These are phyloP conservation scores for Hololepta plana DNA, from an alignment of 2,888 invertebrate genomes.

Conservation along the genomic window DNA sequence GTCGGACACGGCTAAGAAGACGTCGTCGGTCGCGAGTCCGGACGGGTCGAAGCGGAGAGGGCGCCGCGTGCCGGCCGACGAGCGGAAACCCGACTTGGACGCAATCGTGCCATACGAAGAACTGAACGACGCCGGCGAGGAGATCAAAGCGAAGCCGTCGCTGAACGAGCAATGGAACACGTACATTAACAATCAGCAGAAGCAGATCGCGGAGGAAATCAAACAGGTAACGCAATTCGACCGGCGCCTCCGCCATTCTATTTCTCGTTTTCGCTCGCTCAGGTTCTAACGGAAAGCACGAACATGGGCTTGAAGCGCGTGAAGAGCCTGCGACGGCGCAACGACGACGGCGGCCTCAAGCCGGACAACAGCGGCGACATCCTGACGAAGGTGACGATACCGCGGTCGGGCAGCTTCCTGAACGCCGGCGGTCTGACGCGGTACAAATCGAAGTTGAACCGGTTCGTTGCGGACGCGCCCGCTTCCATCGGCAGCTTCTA, in stretches of 20 bases:
- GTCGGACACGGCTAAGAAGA: conserved; percentile 1
- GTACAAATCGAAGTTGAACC: conserved; percentile 52
- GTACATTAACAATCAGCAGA: conserved; percentile 28
- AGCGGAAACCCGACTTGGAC: conserved; percentile 20
- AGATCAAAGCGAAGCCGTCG: conserved; percentile 18
- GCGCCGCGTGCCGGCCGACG: conserved; percentile 27
- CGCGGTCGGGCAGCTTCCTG: conserved; percentile 69
- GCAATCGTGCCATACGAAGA: conserved; percentile 27
- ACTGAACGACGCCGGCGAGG: conserved; percentile 7
- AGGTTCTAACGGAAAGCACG: conserved; percentile 22
- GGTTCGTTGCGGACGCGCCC: conserved; percentile 30
- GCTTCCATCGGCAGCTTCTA: too few relatives aligned
- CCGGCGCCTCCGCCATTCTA: too few relatives aligned
- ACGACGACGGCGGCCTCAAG: conserved; percentile 20
- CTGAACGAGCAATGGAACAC: conserved; percentile 33
- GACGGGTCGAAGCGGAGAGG: too few relatives aligned
- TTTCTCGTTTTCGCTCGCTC: too few relatives aligned
- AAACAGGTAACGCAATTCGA: too few relatives aligned
- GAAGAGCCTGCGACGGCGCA: conserved; percentile 23
- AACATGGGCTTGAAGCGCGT: conserved; percentile 28
- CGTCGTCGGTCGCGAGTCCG: neutral
- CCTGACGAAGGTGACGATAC: conserved; percentile 70
- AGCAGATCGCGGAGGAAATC: conserved; percentile 29
- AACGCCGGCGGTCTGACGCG: conserved; percentile 62
- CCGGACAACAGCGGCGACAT: conserved; percentile 53